Evolutionary conservation across 2,888 invertebrate genomes (phyloP), one percentile per base, ranked within the genome.

Genomic region (Drosophila cracens): DNA sequence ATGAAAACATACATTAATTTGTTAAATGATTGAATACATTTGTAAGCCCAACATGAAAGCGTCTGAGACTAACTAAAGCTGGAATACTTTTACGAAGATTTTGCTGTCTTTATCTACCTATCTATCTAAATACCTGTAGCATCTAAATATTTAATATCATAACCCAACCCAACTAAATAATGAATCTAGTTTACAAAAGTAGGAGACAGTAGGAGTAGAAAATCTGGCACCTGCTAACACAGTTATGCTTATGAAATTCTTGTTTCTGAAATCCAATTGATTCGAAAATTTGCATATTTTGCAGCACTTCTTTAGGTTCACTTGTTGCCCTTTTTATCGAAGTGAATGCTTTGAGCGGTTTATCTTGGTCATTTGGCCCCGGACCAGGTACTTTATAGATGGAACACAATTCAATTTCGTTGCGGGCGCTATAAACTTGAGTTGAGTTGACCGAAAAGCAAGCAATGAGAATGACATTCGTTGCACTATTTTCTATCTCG

Each of bases 401-500:
- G 69, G 56, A 54, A 59, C 79, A 80, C 79, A 79, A 79, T 82
- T 83, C 74, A 66, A 77, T 80, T 77, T 73, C 71, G 70, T 83
- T 83, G 78, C 70, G 70, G 81, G 83, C 81, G 81, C 83, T 73
- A 80, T 85, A 86, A 83, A 85, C 74, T 75, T 68, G 53, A 69
- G 7, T 21, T 43, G 49, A 70, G 72, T 64, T 68, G 86, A 76
- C 70, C 73, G 62, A 70, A 69, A 64, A 79, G 67, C 77, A 51
- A 72, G 67, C 84, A 81, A 73, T 87, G 81, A 85, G 87, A 85
- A 87, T 85, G 85, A 79, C 87, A 87, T 85, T 85, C 85, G 84
- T 36, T 84, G 82, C 85, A 85, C 84, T 82, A 82, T 82, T 87
- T 84, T 78, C 73, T 29, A 76, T 70, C 58, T 73, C 66, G 46